phyloP scores from a whole-genome alignment of 2,888 invertebrate genomes.

The Zygaena filipendulae region DNA sequence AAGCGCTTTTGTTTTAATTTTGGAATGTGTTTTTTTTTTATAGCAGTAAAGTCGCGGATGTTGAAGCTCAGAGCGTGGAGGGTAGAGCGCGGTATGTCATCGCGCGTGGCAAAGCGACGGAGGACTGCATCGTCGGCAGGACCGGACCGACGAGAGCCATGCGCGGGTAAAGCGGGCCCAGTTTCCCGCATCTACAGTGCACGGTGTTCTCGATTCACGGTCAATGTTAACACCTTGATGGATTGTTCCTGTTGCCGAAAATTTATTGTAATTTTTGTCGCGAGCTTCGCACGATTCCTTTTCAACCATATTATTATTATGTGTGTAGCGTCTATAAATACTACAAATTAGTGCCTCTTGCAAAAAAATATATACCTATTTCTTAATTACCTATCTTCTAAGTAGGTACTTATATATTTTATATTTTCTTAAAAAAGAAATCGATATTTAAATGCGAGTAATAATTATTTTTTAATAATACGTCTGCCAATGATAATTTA shows the following conservation, averaged over 20 bases:
- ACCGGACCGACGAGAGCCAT: constrained; percentile 21
- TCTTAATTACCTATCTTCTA: too few relatives aligned
- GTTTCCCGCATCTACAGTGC: constrained; percentile 20
- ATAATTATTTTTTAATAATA: too few relatives aligned
- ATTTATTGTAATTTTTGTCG: constrained; percentile 18
- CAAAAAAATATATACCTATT: too few relatives aligned
- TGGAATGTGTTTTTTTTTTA: constrained; percentile 12
- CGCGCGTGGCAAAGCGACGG: constrained; percentile 38
- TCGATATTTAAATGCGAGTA: too few relatives aligned
- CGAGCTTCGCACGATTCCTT: too few relatives aligned
- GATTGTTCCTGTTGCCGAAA: constrained; percentile 25
- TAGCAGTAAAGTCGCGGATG: constrained; percentile 2
- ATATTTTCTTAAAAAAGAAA: too few relatives aligned
- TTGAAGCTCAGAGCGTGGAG: constrained; percentile 12
- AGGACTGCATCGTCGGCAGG: constrained; percentile 35
- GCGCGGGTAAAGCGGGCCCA: constrained; percentile 23
- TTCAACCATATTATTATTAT: too few relatives aligned
- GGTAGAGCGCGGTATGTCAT: constrained; percentile 42
- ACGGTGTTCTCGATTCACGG: constrained; percentile 33
- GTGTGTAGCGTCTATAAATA: too few relatives aligned
- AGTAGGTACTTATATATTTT: too few relatives aligned
- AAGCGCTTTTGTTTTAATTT: constrained; percentile 24
- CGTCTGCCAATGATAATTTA: too few relatives aligned
- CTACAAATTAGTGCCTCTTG: too few relatives aligned
- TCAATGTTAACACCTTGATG: constrained; percentile 39